phyloP scores from a whole-genome alignment of 1,140 invertebrate genomes.

The Papilio polyxenes region DNA sequence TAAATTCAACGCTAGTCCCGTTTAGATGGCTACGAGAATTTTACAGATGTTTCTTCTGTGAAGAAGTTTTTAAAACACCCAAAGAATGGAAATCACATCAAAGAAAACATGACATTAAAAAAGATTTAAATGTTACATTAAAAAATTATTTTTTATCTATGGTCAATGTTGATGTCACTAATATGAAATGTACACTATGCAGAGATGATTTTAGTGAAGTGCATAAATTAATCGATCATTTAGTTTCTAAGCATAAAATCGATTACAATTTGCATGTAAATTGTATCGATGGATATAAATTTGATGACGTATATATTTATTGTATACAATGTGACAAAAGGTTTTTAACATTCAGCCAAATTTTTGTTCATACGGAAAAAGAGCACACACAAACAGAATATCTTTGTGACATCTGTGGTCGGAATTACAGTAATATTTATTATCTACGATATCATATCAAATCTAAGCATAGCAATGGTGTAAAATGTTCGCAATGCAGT shows the following conservation, averaged over 20 bases:
- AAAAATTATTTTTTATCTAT: constrained; percentile 50
- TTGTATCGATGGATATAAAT: constrained; percentile 43
- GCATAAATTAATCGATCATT: constrained; percentile 51
- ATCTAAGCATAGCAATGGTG: constrained; percentile 45
- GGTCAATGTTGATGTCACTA: constrained; percentile 55
- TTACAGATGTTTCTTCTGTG: constrained; percentile 61
- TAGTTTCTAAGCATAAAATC: constrained; percentile 46
- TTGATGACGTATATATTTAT: constrained; percentile 43
- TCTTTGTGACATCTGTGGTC: constrained; percentile 51
- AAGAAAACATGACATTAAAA: constrained; percentile 39
- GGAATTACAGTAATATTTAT: constrained; percentile 46
- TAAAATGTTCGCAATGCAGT: constrained; percentile 48
- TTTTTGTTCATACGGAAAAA: constrained; percentile 50
- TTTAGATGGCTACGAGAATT: constrained; percentile 57
- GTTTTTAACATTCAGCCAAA: constrained; percentile 45
- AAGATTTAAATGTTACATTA: constrained; percentile 46
- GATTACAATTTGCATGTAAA: constrained; percentile 46
- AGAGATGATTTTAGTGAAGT: constrained; percentile 44
- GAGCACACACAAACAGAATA: constrained; percentile 44
- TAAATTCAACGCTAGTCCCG: constrained; percentile 56
- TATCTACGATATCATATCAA: constrained; percentile 48
- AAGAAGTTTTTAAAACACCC: constrained; percentile 54
- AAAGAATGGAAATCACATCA: constrained; percentile 53
- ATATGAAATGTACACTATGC: constrained; percentile 52
- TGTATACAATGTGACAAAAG: constrained; percentile 46